A percentile compares a stretch with the other conserved stretches of the same genome.
These are phyloP conservation scores for Tachyglossus aculeatus DNA, from an alignment of 2,797 vertebrate species.

Conservation along the genomic window DNA sequence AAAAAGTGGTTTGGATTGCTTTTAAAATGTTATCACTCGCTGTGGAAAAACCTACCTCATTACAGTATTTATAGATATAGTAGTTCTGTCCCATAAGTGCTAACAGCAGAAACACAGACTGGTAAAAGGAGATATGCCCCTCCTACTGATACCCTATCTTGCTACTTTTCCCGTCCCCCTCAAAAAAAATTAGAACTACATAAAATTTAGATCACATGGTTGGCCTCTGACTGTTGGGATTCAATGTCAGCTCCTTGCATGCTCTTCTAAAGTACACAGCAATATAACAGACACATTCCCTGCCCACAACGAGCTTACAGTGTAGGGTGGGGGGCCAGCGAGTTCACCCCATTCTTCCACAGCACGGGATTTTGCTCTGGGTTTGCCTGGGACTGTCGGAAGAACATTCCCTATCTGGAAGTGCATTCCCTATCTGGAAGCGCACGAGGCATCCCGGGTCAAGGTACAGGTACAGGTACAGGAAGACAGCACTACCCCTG, in stretches of 20 bases:
- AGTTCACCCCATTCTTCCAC: too few species aligned
- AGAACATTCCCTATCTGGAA: too few species aligned
- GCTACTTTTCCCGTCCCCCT: background rate
- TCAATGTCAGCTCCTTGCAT: background rate
- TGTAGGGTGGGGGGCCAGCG: too few species aligned
- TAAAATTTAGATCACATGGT: background rate
- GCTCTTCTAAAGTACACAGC: background rate
- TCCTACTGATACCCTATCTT: background rate
- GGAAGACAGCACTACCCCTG: too few species aligned
- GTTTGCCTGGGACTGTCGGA: too few species aligned
- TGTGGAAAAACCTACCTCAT: constrained; percentile 4
- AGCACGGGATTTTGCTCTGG: too few species aligned
- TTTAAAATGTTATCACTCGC: constrained; percentile 34
- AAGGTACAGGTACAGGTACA: too few species aligned
- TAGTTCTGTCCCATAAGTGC: constrained; percentile 19
- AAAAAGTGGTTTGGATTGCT: constrained; percentile 18
- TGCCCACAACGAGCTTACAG: too few species aligned
- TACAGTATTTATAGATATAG: background rate
- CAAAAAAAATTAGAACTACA: background rate
- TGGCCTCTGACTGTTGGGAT: constrained; percentile 17
- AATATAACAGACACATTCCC: too few species aligned
- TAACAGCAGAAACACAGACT: constrained; percentile 9
- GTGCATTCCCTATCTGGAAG: too few species aligned
- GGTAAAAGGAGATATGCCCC: background rate
- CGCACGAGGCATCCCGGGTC: too few species aligned